Evolutionary conservation across 2,888 invertebrate genomes (phyloP).

Genomic region (Nesidiocoris tenuis): DNA sequence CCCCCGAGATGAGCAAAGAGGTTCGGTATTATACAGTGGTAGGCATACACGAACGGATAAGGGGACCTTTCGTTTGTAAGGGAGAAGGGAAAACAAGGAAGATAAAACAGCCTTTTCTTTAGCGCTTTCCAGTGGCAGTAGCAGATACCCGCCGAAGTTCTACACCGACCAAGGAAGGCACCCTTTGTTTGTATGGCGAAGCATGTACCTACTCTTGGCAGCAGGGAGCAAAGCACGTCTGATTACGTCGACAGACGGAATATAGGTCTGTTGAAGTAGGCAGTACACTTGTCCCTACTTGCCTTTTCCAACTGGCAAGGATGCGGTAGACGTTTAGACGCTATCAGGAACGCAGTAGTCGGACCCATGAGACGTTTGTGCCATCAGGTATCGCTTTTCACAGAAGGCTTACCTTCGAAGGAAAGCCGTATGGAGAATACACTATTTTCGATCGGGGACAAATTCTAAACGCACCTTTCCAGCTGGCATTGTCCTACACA

Average conservation of each 20-base stretch:
- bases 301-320: not conserved
- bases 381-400: not conserved
- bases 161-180: not conserved
- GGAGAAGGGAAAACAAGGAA: not conserved
- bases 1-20: not conserved
- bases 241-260: conserved; percentile 16
- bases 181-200: not conserved
- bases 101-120: not conserved
- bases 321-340: not conserved
- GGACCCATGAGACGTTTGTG: not conserved
- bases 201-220: not conserved
- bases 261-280: not conserved
- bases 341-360: conserved; percentile 3
- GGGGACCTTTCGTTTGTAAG: not conserved
- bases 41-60: not conserved
- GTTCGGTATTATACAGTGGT: not conserved
- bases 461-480: too few relatives aligned
- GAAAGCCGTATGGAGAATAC: too few relatives aligned
- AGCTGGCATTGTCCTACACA: too few relatives aligned
- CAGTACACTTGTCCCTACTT: not conserved
- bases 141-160: not conserved
- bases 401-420: too few relatives aligned
- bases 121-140: not conserved
- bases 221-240: not conserved
- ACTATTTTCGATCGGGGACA: too few relatives aligned